phyloP scores from a whole-genome alignment of 1,140 invertebrate species.

The Patella vulgata region DNA sequence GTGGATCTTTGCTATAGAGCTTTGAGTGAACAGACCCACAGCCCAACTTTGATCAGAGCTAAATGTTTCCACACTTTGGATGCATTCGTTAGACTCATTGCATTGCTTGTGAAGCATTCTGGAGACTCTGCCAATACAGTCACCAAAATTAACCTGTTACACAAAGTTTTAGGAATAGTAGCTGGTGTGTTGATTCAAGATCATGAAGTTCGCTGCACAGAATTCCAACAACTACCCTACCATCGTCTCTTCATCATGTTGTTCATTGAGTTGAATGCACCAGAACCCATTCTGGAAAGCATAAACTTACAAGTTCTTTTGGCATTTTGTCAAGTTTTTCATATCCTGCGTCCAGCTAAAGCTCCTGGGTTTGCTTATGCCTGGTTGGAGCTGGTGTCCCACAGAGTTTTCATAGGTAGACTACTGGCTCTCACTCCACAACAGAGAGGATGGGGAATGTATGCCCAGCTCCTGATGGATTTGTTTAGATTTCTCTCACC shows the following conservation, averaged over 20 bases:
- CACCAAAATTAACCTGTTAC: conserved; percentile 96
- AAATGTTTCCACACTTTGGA: conserved; percentile 97
- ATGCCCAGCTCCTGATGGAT: conserved; percentile 89
- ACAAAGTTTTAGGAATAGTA: conserved; percentile 88
- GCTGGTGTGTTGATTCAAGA: conserved; percentile 94
- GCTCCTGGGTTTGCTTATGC: conserved; percentile 97
- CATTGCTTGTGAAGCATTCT: conserved; percentile 93
- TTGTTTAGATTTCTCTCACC: conserved; percentile 97
- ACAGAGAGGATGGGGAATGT: conserved; percentile 74
- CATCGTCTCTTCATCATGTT: conserved; percentile 97
- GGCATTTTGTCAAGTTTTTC: conserved; percentile 75
- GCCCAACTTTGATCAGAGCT: conserved; percentile 75
- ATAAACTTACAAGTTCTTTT: conserved; percentile 84
- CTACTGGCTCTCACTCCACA: conserved; percentile 88
- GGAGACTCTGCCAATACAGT: conserved; percentile 85
- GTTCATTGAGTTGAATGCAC: conserved; percentile 94
- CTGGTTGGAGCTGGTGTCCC: conserved; percentile 97
- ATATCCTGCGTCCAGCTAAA: conserved; percentile 88
- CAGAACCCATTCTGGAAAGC: conserved; percentile 90
- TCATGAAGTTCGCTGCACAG: conserved; percentile 83
- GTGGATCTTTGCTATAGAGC: conserved; percentile 92
- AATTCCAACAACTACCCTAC: conserved; percentile 97
- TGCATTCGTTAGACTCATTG: conserved; percentile 93
- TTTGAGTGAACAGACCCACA: conserved; percentile 70
- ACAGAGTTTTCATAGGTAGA: conserved; percentile 94